Percentiles rank a stretch among this genome's conserved stretches.
These are phyloP conservation scores for Pelecanoides urinatrix DNA, from an alignment of 2,113 vertebrate species.

Conservation along the genomic window DNA sequence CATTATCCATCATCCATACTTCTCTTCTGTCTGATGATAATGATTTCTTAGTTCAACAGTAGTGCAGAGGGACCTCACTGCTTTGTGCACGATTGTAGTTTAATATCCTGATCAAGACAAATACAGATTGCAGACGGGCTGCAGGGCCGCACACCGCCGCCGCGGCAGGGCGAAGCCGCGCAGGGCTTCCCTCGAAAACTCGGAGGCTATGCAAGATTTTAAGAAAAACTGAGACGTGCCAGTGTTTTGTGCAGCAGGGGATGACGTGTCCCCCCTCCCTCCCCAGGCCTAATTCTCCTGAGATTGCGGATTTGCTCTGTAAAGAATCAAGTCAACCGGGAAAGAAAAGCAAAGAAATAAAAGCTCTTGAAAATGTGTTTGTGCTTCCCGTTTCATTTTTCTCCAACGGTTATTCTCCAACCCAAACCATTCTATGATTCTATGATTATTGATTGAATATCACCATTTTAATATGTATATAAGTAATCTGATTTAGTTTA, in stretches of 20 bases:
- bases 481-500: background rate
- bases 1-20: constrained; percentile 75
- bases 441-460: background rate
- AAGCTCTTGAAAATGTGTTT: background rate
- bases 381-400: background rate
- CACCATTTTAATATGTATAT: background rate
- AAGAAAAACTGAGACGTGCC: background rate
- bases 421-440: background rate
- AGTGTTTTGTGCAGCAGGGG: background rate
- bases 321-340: background rate
- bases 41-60: constrained; percentile 71
- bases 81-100: constrained; percentile 50
- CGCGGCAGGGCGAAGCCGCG: background rate
- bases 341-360: background rate
- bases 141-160: background rate
- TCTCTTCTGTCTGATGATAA: constrained; percentile 70
- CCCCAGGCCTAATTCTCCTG: background rate
- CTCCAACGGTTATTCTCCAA: background rate
- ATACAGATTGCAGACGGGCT: constrained; percentile 41
- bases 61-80: constrained; percentile 62
- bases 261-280: background rate
- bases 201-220: background rate
- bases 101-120: constrained; percentile 67
- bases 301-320: background rate
- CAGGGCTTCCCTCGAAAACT: background rate